Base-by-base conservation (phyloP, 2,888 invertebrate species). In the Tinea trinotella region DNA sequence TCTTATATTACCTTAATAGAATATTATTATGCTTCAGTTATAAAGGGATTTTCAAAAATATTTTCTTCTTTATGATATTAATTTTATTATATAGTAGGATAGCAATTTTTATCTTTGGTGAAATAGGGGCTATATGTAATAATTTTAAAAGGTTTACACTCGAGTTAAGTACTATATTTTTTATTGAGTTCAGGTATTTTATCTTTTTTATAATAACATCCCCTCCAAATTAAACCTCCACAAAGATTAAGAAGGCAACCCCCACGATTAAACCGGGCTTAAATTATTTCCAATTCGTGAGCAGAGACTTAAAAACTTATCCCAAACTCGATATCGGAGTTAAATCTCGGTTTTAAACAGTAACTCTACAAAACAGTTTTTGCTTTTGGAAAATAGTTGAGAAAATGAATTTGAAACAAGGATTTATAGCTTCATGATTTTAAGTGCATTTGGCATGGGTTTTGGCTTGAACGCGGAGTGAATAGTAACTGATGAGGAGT, bases 401-500 rank as follows among this genome's bases (percentile, higher is more conserved):
- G 40, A 15, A 40, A 40, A 40, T 40, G 40, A 40, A 40, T 40
- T 40, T n/a, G 40, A 12, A 40, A 40, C 13, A 15, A 7, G 13
- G 40, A 40, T 40, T 40, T 40, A 40, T 40, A 12, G 40, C 13
- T 12, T 40, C 12, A 15, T 40, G 40, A 13, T 40, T 40, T 40
- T 13, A 40, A 40, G 13, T 40, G 40, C 40, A 40, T 40, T 40
- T 40, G 40, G 40, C 40, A 40, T 13, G 40, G n/a, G 40, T 40
- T 40, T 40, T 40, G 40, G 40, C 40, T 40, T 46, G 64, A 53
- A 63, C 64, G 62, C 61, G 61, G 62, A 66, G 61, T 65, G 67
- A 71, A 74, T 70, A 67, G 62, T 57, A 62, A 61, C 62, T 63
- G 46, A 46, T 19, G 63, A 63, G 60, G 55, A 56, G 34, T 56